Evolutionary conservation across 2,113 vertebrate species (phyloP), one percentile per base, ranked within the genome.

Genomic region (Electrona antarctica): DNA sequence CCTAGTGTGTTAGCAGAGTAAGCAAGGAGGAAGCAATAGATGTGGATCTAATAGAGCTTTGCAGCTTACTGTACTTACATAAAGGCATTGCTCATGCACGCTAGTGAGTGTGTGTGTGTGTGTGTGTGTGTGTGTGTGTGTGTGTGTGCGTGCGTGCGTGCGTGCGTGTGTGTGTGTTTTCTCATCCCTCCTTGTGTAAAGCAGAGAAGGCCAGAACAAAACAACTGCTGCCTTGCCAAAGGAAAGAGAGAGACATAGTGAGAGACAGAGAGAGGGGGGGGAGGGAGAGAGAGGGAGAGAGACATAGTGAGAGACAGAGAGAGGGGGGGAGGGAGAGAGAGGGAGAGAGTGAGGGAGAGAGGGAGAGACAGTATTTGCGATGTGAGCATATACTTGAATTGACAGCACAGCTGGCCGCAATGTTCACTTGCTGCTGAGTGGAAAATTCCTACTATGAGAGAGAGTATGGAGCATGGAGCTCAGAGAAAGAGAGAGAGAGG

Each of bases 361-460:
- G 33, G 70, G 65, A 65, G 55, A 55, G 71, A 79, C 60, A 55
- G 69, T 74, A 76, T 64, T 59, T 47, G 73, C 65, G 69, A 81
- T 69, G 49, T 48, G 33, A 83, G 69, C 58, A 8, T 72, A 64
- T 48, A 79, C 59, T 77, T 75, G 55, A 81, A 89, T 63, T 84
- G 86, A 90, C 88, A 89, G 86, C 82, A 81, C 88, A 92, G 90
- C 90, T 90, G 90, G 83, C 84, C 74, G 76, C 85, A 80, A 83
- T 74, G 84, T 85, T 85, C 85, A 75, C 71, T 73, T 67, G 76
- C 82, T 77, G 81, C 85, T 60, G 77, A 92, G 86, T 92, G 90
- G 92, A 93, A 93, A 92, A 92, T 91, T 89, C 85, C 88, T 74
- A 68, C 81, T 82, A 77, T 84, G 82, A 85, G 71, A n/a, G 77